Conservation (phyloP, 1,140 invertebrate species). For the Octopus bimaculoides region DNA sequence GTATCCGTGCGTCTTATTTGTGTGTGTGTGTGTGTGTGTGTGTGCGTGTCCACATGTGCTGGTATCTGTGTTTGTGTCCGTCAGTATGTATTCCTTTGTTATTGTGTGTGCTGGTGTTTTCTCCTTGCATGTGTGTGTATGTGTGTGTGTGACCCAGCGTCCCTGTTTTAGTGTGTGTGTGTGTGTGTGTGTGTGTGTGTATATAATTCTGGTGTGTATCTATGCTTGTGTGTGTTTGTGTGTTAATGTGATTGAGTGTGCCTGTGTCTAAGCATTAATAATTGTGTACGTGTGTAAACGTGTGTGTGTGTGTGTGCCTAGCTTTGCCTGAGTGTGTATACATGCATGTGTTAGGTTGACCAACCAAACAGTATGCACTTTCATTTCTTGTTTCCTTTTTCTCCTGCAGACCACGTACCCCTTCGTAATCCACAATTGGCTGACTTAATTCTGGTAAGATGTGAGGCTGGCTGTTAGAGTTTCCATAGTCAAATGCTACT, state of each 20-base stretch:
- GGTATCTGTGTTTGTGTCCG: not conserved
- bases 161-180: not conserved
- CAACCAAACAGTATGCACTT: not conserved
- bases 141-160: not conserved
- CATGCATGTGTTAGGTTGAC: not conserved
- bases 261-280: not conserved
- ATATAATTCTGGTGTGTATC: not conserved
- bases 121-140: not conserved
- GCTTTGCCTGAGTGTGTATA: not conserved
- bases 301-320: not conserved
- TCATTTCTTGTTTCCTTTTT: not conserved
- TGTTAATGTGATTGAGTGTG: not conserved
- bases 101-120: not conserved
- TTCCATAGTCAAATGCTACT: not conserved
- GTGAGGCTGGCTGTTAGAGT: not conserved
- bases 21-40: not conserved
- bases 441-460: conserved; percentile 5
- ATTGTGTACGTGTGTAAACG: not conserved
- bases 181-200: not conserved
- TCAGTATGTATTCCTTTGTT: not conserved
- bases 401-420: not conserved
- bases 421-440: not conserved
- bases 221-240: not conserved
- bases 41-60: not conserved
- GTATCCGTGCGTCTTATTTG: no score